Evolutionary conservation across 2,888 invertebrate species (phyloP).

Genomic region (Drosophila silvestris): DNA sequence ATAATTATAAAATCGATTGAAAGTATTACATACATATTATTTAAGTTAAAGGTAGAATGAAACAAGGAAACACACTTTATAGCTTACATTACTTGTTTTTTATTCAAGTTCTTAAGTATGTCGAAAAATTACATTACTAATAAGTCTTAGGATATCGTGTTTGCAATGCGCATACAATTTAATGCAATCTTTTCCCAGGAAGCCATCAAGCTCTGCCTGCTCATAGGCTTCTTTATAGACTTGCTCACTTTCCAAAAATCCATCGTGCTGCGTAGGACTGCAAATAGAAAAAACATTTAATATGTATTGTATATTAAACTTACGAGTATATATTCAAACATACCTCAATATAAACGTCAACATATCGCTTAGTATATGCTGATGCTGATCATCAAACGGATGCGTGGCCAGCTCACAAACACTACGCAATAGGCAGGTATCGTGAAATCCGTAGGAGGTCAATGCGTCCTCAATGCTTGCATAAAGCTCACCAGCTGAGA

Average conservation of each 20-base stretch:
- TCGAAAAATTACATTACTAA: slow-evolving; percentile 66
- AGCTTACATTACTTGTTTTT: slow-evolving; percentile 23
- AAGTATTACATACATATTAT: not conserved
- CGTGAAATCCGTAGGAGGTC: slow-evolving; percentile 86
- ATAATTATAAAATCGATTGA: slow-evolving; percentile 6
- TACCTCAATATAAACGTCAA: slow-evolving; percentile 90
- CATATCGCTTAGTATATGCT: slow-evolving; percentile 89
- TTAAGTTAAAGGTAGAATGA: slow-evolving; percentile 57
- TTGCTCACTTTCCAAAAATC: slow-evolving; percentile 86
- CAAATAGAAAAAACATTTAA: not conserved
- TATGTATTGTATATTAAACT: not conserved
- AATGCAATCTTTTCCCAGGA: slow-evolving; percentile 75
- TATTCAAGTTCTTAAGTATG: slow-evolving; percentile 15
- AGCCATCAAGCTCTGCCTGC: slow-evolving; percentile 79
- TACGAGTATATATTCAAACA: slow-evolving; percentile 66
- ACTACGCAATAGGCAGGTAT: slow-evolving; percentile 89
- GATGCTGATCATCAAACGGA: slow-evolving; percentile 86
- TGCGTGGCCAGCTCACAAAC: slow-evolving; percentile 89
- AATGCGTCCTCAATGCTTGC: slow-evolving; percentile 80
- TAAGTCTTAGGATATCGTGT: slow-evolving; percentile 65
- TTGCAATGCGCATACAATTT: slow-evolving; percentile 74
- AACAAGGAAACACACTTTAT: slow-evolving; percentile 32
- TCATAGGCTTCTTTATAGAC: slow-evolving; percentile 83
- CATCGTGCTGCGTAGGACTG: slow-evolving; percentile 87
- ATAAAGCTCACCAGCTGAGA: slow-evolving; percentile 84